Percentiles rank a stretch among this genome's conserved stretches.
phyloP scores from a whole-genome alignment of 2,113 vertebrate genomes.

The Orycteropus afer region DNA sequence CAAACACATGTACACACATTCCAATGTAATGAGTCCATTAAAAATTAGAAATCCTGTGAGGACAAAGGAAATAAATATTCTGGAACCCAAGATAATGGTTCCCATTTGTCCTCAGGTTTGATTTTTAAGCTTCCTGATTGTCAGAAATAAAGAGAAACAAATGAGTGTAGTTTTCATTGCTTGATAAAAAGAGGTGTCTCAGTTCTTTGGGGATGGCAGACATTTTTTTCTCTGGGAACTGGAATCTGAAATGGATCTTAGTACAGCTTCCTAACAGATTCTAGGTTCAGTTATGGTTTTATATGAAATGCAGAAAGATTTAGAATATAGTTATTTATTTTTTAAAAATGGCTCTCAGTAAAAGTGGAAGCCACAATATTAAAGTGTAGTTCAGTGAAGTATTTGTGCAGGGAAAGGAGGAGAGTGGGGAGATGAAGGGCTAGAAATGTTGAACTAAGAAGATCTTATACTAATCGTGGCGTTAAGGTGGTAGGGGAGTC shows the following conservation, averaged over 20 bases:
- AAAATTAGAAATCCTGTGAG: neutral
- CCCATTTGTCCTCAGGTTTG: conserved; percentile 16
- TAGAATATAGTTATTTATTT: neutral
- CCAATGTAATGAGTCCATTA: neutral
- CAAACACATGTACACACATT: neutral
- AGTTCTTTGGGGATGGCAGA: neutral
- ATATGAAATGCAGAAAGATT: neutral
- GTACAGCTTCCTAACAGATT: neutral
- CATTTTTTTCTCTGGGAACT: neutral
- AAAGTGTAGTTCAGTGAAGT: neutral
- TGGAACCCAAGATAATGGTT: neutral
- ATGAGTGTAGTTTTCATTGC: neutral
- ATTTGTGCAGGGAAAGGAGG: neutral
- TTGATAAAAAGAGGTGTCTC: neutral
- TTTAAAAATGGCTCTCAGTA: neutral
- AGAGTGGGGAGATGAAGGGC: neutral
- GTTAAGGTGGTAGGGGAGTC: neutral
- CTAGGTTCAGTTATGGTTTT: neutral
- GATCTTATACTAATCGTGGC: neutral
- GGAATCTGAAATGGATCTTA: neutral
- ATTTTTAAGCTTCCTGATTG: neutral
- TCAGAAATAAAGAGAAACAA: neutral
- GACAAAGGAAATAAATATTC: conserved; percentile 21
- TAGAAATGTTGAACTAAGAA: neutral
- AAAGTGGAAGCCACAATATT: neutral